These are phyloP conservation scores for Thalassophryne amazonica DNA, from an alignment of 2,797 vertebrate species.

Conservation along the genomic window DNA sequence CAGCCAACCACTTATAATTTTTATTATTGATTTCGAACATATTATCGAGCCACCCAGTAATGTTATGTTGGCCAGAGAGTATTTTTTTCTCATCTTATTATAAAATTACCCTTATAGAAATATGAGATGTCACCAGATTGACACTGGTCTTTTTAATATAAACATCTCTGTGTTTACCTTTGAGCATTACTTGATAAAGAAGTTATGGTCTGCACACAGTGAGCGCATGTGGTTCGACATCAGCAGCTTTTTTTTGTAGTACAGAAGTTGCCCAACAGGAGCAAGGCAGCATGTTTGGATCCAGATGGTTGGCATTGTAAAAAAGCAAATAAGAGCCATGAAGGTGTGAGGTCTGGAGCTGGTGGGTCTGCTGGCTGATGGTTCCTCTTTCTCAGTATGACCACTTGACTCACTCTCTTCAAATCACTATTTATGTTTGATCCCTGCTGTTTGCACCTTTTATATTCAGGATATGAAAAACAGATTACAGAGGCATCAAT, in stretches of 20 bases:
- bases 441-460: not conserved
- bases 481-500: not conserved
- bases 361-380: conserved; percentile 25
- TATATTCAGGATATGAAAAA: not conserved
- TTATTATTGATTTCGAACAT: too few relatives aligned
- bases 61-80: too few relatives aligned
- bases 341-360: conserved; percentile 35
- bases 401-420: not conserved
- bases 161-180: too few relatives aligned
- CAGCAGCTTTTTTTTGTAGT: not conserved
- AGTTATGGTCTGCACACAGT: not conserved
- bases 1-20: too few relatives aligned
- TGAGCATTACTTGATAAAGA: too few relatives aligned
- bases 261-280: conserved; percentile 45
- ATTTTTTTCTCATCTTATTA: too few relatives aligned
- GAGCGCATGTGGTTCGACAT: not conserved
- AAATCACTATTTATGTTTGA: not conserved
- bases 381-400: conserved; percentile 5
- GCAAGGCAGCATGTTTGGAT: conserved; percentile 34
- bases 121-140: too few relatives aligned
- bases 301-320: conserved; percentile 52
- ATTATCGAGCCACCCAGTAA: too few relatives aligned
- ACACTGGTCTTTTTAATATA: too few relatives aligned
- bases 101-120: too few relatives aligned
- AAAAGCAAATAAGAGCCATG: conserved; percentile 18